Base-by-base conservation (phyloP, 2,888 invertebrate species). In the Pristionchus mayeri region DNA sequence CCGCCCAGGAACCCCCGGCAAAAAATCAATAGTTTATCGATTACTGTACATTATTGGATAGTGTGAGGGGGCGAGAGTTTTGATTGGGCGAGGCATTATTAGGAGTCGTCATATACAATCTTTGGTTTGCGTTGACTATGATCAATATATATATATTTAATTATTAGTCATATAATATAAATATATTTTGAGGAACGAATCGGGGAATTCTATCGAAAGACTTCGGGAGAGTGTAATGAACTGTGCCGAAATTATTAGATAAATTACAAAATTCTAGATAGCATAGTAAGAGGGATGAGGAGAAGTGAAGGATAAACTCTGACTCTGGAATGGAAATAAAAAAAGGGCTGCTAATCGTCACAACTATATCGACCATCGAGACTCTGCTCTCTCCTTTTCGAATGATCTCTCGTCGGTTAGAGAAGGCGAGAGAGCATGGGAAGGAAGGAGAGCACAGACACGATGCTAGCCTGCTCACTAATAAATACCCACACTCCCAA, bases 41-140 rank as follows among this genome's bases (percentile, higher is more conserved):
- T n/a, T 71, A 40, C 71, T 71, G 71, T 71, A 71, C 71, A 71
- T 71, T 71, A 71, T 71, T 71, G 71, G 44, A 24, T 30, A 16
- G 21, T 4, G 71, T 16, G 34, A 63, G 7, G 57, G 13, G 4
- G 21, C n/a, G n/a, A 16, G 57, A 30, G 0, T 1, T 71, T 71
- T 71, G 71, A 71, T 71, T 71, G 40, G 37, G 37, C 37, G 11
- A 3, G 67, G 21, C 9, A 37, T 67, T 67, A 67, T 67, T 67
- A 67, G 16, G 71, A 21, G 34, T 3, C n/a, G 57, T n/a, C 9
- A 71, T n/a, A 71, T 71, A 71, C 71, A 71, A 71, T 71, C 40
- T 60, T 34, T 63, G 63, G 63, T 63, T 63, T 63, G 30, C 9
- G 24, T 67, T 71, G 71, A 71, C 71, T 71, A 40, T 37, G 71